phyloP scores from a whole-genome alignment of 2,888 invertebrate genomes.

The Drosophila cognata region DNA sequence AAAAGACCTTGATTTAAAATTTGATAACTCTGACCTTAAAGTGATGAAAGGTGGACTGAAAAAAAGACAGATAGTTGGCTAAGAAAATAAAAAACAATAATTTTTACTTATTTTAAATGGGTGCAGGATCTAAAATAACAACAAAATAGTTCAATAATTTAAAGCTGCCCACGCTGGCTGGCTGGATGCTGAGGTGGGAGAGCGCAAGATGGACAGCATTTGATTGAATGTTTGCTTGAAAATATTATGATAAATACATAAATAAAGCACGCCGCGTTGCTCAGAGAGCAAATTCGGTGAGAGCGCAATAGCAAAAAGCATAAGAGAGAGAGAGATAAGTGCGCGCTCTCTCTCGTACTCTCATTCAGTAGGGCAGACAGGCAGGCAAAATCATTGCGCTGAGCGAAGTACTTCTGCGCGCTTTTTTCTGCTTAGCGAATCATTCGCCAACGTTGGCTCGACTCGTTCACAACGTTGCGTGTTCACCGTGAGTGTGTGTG shows the following conservation, averaged over 20 bases:
- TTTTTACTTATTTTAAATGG: neutral
- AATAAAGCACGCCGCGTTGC: slow-evolving; percentile 27
- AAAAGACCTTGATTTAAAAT: neutral
- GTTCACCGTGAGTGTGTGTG: slow-evolving; percentile 35
- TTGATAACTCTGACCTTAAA: neutral
- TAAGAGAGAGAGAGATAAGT: slow-evolving; percentile 28
- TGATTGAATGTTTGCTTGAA: slow-evolving; percentile 72
- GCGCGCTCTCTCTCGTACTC: slow-evolving; percentile 17
- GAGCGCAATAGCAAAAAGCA: neutral
- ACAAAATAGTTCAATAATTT: slow-evolving; percentile 42
- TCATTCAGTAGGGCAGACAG: neutral
- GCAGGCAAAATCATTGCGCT: slow-evolving; percentile 1
- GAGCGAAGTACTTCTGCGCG: slow-evolving; percentile 69
- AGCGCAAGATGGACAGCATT: slow-evolving; percentile 26
- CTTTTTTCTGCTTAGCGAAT: slow-evolving; percentile 34
- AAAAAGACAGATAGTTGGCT: neutral
- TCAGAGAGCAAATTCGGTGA: neutral
- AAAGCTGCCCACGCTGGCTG: slow-evolving; percentile 58
- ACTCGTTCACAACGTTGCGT: slow-evolving; percentile 70
- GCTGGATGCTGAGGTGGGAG: slow-evolving; percentile 7
- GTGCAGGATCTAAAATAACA: neutral
- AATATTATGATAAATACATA: slow-evolving; percentile 35
- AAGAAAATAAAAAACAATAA: neutral
- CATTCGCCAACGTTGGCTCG: slow-evolving; percentile 66
- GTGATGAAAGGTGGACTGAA: neutral